Evolutionary conservation across 2,797 vertebrate genomes (phyloP).

Genomic region (Pseudochirops cupreus): DNA sequence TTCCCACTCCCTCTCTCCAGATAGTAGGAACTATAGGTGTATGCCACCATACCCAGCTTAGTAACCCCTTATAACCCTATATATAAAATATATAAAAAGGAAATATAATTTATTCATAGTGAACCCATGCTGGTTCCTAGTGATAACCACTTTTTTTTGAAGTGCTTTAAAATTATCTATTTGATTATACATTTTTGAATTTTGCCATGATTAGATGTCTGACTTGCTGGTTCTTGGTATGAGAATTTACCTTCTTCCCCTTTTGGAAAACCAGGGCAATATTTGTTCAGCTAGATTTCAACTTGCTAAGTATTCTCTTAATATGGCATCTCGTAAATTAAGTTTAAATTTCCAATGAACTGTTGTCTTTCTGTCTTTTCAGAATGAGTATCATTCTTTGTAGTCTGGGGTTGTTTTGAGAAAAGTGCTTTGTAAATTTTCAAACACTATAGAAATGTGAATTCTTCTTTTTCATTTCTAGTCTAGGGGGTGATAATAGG

Average conservation of each 20-base stretch:
- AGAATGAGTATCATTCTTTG: no score
- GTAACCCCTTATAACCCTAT: not conserved
- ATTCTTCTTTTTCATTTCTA: not conserved
- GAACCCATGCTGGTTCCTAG: not conserved
- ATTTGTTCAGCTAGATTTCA: not conserved
- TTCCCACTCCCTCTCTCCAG: no score
- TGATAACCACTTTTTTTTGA: not conserved
- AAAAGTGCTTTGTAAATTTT: not conserved
- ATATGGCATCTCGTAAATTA: not conserved
- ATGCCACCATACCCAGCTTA: not conserved
- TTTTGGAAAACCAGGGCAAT: not conserved
- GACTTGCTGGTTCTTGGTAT: not conserved
- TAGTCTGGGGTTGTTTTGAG: not conserved
- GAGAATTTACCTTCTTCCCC: not conserved
- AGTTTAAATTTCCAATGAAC: not conserved
- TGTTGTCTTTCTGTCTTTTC: not conserved
- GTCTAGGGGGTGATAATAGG: not conserved
- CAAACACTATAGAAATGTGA: not conserved
- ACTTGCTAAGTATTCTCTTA: not conserved
- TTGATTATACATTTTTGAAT: not conserved
- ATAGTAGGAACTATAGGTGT: not conserved
- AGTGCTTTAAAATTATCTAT: not conserved
- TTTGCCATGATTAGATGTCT: not conserved
- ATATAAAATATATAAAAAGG: not conserved
- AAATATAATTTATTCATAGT: not conserved